These are phyloP conservation scores for Malurus splendens DNA, from an alignment of 2,797 vertebrate genomes.

Conservation along the genomic window DNA sequence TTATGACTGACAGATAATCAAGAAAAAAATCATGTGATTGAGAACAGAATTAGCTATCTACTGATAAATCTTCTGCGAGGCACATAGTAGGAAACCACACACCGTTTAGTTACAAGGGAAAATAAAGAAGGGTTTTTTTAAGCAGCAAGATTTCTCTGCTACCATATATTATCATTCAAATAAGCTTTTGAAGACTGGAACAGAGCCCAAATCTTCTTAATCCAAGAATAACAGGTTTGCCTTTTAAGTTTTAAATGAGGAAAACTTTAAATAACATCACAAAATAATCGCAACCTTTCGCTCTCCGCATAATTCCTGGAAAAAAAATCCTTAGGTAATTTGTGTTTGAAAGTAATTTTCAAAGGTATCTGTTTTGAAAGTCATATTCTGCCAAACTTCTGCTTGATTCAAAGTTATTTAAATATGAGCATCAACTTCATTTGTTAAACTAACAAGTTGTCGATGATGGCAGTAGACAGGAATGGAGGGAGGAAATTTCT, in stretches of 20 bases:
- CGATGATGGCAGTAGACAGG: not conserved
- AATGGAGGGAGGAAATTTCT: not conserved
- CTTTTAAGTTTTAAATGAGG: not conserved
- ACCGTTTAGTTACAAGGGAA: not conserved
- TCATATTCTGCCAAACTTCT: not conserved
- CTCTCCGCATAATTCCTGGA: not conserved
- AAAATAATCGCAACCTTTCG: not conserved
- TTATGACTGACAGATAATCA: constrained; percentile 17
- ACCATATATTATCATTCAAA: not conserved
- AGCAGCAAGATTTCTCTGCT: not conserved
- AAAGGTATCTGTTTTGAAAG: constrained; percentile 13
- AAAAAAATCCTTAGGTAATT: not conserved
- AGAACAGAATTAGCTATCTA: not conserved
- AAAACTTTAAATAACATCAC: not conserved
- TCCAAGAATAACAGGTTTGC: not conserved
- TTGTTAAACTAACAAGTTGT: constrained; percentile 7
- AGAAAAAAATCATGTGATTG: not conserved
- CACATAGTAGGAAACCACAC: not conserved
- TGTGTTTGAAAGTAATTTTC: constrained; percentile 4
- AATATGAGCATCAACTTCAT: not conserved
- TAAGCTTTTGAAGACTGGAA: not conserved
- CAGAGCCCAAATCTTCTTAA: not conserved
- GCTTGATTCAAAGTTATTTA: not conserved
- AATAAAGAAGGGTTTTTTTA: not conserved
- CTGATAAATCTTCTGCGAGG: not conserved